These are phyloP conservation scores for Azorinus chamasolen DNA, from an alignment of 2,888 invertebrate genomes.

Conservation along the genomic window DNA sequence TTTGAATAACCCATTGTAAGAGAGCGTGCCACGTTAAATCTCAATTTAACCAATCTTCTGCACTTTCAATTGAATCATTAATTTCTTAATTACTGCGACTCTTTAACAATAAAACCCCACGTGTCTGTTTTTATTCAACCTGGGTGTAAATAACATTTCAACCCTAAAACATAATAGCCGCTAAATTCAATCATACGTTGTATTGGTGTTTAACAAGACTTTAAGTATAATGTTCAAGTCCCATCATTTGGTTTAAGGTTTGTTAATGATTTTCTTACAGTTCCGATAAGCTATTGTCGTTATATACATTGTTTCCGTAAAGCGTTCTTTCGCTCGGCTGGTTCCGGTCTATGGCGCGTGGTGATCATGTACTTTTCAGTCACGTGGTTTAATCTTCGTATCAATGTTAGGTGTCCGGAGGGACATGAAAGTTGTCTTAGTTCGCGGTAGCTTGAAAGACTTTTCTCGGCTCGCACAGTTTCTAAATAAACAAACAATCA, in stretches of 20 bases:
- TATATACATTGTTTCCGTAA: slow-evolving; percentile 22
- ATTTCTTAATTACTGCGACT: too few relatives aligned
- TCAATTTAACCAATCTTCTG: too few relatives aligned
- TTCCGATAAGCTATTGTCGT: slow-evolving; percentile 20
- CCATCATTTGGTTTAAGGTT: slow-evolving; percentile 24
- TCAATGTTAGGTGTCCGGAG: slow-evolving; percentile 15
- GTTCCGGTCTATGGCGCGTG: slow-evolving; percentile 26
- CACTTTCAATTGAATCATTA: too few relatives aligned
- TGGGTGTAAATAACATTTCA: not conserved
- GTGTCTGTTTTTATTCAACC: slow-evolving; percentile 2
- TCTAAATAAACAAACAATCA: slow-evolving; percentile 33
- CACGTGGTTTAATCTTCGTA: slow-evolving; percentile 11
- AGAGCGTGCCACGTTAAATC: too few relatives aligned
- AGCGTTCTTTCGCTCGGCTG: slow-evolving; percentile 31
- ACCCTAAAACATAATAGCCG: slow-evolving; percentile 18
- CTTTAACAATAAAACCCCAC: slow-evolving; percentile 13
- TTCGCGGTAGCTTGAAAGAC: slow-evolving; percentile 5
- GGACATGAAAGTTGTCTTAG: not conserved
- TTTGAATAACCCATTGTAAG: too few relatives aligned
- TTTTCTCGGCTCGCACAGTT: slow-evolving; percentile 5
- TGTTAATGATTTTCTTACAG: slow-evolving; percentile 31
- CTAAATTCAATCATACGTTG: slow-evolving; percentile 40
- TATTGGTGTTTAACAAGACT: slow-evolving; percentile 8
- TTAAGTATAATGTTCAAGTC: slow-evolving; percentile 29
- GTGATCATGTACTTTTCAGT: slow-evolving; percentile 22